A percentile compares a stretch with the other conserved stretches of the same genome.
Evolutionary conservation across 2,113 vertebrate genomes (phyloP).

Genomic region (Mormyrus lacerda): DNA sequence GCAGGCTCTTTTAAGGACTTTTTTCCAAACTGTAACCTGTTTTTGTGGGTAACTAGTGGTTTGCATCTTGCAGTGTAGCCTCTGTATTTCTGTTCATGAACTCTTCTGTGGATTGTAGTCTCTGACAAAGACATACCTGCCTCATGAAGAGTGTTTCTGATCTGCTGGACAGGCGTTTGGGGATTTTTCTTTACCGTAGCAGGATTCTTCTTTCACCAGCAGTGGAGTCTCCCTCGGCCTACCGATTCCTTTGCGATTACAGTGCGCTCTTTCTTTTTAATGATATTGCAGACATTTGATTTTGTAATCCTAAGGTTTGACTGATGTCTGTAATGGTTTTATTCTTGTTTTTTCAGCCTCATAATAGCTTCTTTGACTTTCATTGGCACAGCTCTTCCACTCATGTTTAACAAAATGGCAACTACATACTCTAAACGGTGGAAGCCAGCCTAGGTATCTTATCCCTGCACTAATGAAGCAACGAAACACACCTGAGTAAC

Average conservation of each 20-base stretch:
- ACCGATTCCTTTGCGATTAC: background rate
- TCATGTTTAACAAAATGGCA: background rate
- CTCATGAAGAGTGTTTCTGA: background rate
- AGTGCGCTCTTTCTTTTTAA: background rate
- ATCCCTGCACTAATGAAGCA: background rate
- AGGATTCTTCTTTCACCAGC: background rate
- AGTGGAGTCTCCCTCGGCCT: background rate
- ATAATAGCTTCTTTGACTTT: background rate
- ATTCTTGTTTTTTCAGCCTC: background rate
- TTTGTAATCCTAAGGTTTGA: background rate
- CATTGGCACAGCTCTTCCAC: background rate
- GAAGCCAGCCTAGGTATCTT: background rate
- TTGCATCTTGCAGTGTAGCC: background rate
- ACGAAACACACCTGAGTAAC: background rate
- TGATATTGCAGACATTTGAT: background rate
- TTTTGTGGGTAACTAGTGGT: background rate
- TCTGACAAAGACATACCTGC: background rate
- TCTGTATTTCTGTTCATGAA: background rate
- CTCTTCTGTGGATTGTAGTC: background rate
- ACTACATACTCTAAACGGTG: background rate
- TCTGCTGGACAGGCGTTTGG: background rate
- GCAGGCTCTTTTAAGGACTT: background rate
- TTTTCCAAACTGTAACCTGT: background rate
- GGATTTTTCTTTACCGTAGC: background rate
- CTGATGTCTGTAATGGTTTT: background rate